Percentiles rank a stretch among this genome's conserved stretches.
Evolutionary conservation across 1,140 invertebrate species (phyloP).

Genomic region (Steinernema feltiae): DNA sequence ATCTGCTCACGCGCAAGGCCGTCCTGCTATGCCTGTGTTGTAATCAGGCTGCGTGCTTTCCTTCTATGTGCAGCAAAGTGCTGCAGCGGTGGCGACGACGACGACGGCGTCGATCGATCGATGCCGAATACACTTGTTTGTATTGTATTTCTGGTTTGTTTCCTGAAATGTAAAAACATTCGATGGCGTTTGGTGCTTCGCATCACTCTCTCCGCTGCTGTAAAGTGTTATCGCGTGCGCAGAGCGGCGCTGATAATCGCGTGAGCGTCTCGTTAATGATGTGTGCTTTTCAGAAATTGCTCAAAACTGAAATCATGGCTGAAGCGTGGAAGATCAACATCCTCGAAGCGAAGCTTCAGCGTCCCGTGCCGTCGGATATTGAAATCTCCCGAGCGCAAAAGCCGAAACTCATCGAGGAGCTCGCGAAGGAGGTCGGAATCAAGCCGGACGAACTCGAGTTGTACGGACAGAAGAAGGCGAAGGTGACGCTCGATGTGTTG

Average conservation of each 20-base stretch:
- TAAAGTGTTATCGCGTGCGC: no score
- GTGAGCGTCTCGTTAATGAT: background rate
- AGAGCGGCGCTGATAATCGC: background rate
- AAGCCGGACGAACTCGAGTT: slow-evolving; percentile 73
- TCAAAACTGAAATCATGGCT: background rate
- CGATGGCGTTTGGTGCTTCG: no score
- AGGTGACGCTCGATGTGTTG: slow-evolving; percentile 76
- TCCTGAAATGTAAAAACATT: no score
- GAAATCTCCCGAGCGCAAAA: slow-evolving; percentile 47
- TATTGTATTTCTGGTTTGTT: no score
- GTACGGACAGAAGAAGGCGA: slow-evolving; percentile 90
- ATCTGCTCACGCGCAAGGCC: no score
- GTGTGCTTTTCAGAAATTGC: background rate
- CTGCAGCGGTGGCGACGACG: no score
- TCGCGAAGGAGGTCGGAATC: slow-evolving; percentile 81
- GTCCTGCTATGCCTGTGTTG: no score
- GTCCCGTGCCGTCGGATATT: slow-evolving; percentile 53
- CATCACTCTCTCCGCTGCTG: no score
- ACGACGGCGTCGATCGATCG: no score
- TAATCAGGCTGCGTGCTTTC: no score
- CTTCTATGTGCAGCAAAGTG: no score
- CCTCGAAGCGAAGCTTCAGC: slow-evolving; percentile 26
- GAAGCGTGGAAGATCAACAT: slow-evolving; percentile 32
- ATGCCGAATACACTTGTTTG: no score
- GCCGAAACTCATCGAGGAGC: slow-evolving; percentile 47